Evolutionary conservation across 2,113 vertebrate genomes (phyloP), one percentile per base, ranked within the genome.

Genomic region (Neolamprologus toae): DNA sequence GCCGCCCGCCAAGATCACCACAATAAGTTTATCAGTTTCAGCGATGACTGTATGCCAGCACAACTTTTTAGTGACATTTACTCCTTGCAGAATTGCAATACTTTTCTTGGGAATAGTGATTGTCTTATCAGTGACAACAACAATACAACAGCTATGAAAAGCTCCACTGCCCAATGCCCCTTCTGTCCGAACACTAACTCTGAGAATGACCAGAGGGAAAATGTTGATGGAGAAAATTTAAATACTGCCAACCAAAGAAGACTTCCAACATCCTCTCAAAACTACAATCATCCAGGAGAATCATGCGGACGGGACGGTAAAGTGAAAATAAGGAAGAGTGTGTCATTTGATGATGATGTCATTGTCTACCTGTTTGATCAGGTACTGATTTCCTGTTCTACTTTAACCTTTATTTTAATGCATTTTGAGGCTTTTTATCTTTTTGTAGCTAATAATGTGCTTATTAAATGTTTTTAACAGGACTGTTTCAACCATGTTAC

Each of bases 331-430:
- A 98, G 94, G 85, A 98, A 98, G 94, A 97, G 96, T 1, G 98
- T 99, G 49, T 97, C 96, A 0, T 99, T 99, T 86, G 97, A 97
- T 61, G 97, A 98, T 63, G 97, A 98, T 79, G 98, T 98, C 93
- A 97, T 96, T 0, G 97, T 99, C 84, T 98, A 97, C 91, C 93
- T 99, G 79, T 98, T 98, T 96, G 97, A 99, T 95, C 97, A 98
- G 98, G 98, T 99, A 97, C 51, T 31, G 19, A 53, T 63, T 4
- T n/a, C 12, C n/a, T 37, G 28, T 63, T 80, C 3, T 51, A 17
- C 42, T 73, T 37, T 13, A 28, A 47, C 23, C 42, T 80, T 12
- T 14, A 57, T 2, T n/a, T 54, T 21, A 10, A 8, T 63, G 42
- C 6, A 42, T 49, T 26, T n/a, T 21, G 5, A 37, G 16, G 26